These are phyloP conservation scores for Spilosoma lubricipeda DNA, from an alignment of 2,888 invertebrate species.

Conservation along the genomic window DNA sequence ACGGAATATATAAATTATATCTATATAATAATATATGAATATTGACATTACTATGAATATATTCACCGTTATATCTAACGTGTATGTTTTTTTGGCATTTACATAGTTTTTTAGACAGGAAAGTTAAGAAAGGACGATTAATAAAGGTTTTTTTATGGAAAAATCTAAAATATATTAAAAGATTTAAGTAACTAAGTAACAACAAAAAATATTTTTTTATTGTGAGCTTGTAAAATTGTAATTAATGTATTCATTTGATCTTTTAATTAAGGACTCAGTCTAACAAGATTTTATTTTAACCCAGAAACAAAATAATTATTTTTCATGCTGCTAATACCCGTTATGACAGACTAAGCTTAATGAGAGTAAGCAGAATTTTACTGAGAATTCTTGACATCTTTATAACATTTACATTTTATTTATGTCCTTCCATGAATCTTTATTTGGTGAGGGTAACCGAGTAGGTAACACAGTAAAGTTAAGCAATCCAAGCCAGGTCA, in stretches of 20 bases:
- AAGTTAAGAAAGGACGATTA: neutral
- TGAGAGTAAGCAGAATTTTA: neutral
- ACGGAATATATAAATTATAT: neutral
- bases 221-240: neutral
- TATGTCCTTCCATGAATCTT: neutral
- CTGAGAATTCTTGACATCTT: neutral
- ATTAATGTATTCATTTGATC: constrained; percentile 1
- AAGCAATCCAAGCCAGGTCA: too few relatives aligned
- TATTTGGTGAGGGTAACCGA: too few relatives aligned
- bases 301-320: neutral
- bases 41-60: neutral
- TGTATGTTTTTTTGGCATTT: neutral
- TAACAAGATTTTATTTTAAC: neutral
- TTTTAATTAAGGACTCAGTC: neutral
- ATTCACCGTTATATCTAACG: neutral
- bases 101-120: too few relatives aligned
- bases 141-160: neutral
- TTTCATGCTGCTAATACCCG: neutral
- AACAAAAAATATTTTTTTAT: neutral
- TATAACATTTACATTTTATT: neutral
- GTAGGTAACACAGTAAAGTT: too few relatives aligned
- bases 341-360: neutral
- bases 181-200: neutral
- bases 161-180: neutral
- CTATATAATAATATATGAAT: neutral